phyloP scores from a whole-genome alignment of 2,113 vertebrate species.

The Acanthochromis polyacanthus region DNA sequence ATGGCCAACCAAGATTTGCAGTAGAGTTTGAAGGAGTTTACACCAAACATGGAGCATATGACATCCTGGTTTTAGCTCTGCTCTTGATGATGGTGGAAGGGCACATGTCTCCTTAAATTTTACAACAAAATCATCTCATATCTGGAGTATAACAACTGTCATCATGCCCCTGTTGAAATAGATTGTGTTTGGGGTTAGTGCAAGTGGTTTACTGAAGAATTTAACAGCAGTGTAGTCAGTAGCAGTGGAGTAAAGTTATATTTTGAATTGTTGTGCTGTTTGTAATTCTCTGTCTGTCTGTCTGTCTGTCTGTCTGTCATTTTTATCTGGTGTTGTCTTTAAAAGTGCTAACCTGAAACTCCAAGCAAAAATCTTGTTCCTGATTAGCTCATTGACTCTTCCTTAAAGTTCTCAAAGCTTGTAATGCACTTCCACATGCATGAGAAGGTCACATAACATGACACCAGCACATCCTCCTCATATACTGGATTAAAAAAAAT shows the following conservation, averaged over 20 bases:
- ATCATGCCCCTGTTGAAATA: slow-evolving; percentile 28
- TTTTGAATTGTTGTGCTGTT: slow-evolving; percentile 10
- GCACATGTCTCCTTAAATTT: slow-evolving; percentile 42
- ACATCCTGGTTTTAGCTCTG: slow-evolving; percentile 35
- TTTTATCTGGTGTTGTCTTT: too few species aligned
- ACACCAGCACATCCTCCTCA: too few species aligned
- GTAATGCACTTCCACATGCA: too few species aligned
- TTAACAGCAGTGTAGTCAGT: not conserved
- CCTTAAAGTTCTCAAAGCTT: too few species aligned
- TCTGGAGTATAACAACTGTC: slow-evolving; percentile 53
- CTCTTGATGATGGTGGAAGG: slow-evolving; percentile 67
- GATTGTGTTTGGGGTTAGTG: slow-evolving; percentile 8
- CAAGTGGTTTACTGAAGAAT: not conserved
- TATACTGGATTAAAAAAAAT: too few species aligned
- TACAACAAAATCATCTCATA: slow-evolving; percentile 62
- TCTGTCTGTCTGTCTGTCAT: too few species aligned
- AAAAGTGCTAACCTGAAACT: too few species aligned
- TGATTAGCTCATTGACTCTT: too few species aligned
- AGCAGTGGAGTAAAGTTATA: slow-evolving; percentile 1
- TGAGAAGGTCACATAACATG: too few species aligned
- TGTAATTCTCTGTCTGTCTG: too few species aligned
- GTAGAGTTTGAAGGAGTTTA: slow-evolving; percentile 23
- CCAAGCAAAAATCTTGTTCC: too few species aligned
- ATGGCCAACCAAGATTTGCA: slow-evolving; percentile 51
- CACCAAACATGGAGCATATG: slow-evolving; percentile 30